A percentile compares a stretch with the other conserved stretches of the same genome.
These are phyloP conservation scores for Tragulus kanchil DNA, from an alignment of 2,113 vertebrate genomes.

Conservation along the genomic window DNA sequence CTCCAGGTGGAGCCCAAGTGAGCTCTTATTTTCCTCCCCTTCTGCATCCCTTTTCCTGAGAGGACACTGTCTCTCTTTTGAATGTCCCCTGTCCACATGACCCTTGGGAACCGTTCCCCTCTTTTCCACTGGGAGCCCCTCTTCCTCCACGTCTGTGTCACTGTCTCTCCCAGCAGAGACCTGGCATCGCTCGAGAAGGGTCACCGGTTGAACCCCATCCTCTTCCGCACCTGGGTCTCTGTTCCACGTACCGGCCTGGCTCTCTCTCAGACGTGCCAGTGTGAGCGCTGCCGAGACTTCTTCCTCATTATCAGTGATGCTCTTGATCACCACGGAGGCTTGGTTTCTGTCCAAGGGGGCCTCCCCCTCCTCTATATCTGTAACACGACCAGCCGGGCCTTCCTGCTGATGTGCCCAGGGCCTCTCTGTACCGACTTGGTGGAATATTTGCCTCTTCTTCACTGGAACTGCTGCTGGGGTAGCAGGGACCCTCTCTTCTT, in stretches of 20 bases:
- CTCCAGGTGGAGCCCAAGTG: neutral
- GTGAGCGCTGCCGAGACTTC: slow-evolving; percentile 68
- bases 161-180: slow-evolving; percentile 24
- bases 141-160: slow-evolving; percentile 19
- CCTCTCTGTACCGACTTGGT: neutral
- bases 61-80: neutral
- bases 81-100: neutral
- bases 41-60: neutral
- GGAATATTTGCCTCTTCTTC: slow-evolving; percentile 7
- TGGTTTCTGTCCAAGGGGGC: neutral
- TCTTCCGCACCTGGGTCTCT: slow-evolving; percentile 25
- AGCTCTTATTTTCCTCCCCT: neutral
- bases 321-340: neutral
- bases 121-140: neutral
- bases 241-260: neutral
- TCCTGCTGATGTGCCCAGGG: slow-evolving; percentile 2
- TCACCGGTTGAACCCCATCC: neutral
- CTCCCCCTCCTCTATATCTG: neutral
- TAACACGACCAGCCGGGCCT: neutral
- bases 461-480: slow-evolving; percentile 34
- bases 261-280: slow-evolving; percentile 69
- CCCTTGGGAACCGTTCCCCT: neutral
- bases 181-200: neutral
- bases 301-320: slow-evolving; percentile 58
- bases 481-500: slow-evolving; percentile 22